Evolutionary conservation across 2,797 vertebrate species (phyloP), one percentile per base, ranked within the genome.

Genomic region (Atherinosoma microstoma): DNA sequence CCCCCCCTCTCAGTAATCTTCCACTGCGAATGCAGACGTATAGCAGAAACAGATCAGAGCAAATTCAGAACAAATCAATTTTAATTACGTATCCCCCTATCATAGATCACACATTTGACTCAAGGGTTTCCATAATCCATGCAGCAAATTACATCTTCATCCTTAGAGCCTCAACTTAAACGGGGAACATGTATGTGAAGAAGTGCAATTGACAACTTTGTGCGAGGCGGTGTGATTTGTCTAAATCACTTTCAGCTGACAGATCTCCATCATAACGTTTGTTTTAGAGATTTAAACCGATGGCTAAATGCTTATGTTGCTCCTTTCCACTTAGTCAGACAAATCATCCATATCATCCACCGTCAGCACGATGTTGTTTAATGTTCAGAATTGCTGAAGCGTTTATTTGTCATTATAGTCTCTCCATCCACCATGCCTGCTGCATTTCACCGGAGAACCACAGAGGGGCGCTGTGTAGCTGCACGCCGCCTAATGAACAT

Each of bases 381-480:
- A 64, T 64, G 36, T 78, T 45, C 63, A 1, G 57, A 73, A 54
- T 27, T 27, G 27, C 49, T 24, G 49, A 22, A 24, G 29, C n/a
- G 20, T 59, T 20, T 59, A 6, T 5, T 58, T 58, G 34, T 4
- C 0, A 15, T 42, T n/a, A 10, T 30, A 8, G 40, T 49, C 16
- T 58, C 63, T 69, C 35, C 13, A 18, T 64, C 35, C 27, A n/a
- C 20, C 16, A 13, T 18, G 8, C 36, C 5, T 64, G 1, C 32
- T 74, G 78, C 72, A 80, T 73, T 87, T 75, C 49, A 10, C 22
- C 0, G 4, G 18, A n/a, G 1, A 7, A n/a, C 90, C 91, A 94
- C 91, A 80, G 61, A 75, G 90, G 83, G 92, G 89, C 89, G 35
- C 87, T 92, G 87, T 93, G 87, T 63, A 76, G 78, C 89, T 73